Conservation (phyloP, 2,888 invertebrate species). For the Ypsolopha sequella region DNA sequence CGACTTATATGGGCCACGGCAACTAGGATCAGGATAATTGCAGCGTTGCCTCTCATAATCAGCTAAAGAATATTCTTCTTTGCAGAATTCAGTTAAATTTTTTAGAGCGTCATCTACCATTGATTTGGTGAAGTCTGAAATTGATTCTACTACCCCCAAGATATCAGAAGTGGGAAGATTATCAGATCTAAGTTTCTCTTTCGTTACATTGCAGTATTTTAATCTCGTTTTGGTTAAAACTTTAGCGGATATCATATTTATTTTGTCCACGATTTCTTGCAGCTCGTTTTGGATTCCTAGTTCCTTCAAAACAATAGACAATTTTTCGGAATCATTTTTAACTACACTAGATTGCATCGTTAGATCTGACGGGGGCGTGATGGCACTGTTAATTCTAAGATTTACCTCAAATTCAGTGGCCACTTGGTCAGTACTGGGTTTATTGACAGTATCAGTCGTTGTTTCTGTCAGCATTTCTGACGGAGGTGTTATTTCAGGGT, state of each 20-base stretch:
- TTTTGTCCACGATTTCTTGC: slow-evolving; percentile 26
- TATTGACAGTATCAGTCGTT: not conserved
- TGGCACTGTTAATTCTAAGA: no score
- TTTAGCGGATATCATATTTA: slow-evolving; percentile 25
- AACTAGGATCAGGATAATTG: slow-evolving; percentile 10
- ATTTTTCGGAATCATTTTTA: slow-evolving; percentile 1
- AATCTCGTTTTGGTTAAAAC: slow-evolving; percentile 30
- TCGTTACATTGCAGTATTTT: slow-evolving; percentile 31
- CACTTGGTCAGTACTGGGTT: no score
- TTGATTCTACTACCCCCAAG: slow-evolving; percentile 18
- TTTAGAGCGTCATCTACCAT: slow-evolving; percentile 24
- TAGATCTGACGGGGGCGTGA: no score
- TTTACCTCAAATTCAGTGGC: no score
- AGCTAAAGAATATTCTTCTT: slow-evolving; percentile 19
- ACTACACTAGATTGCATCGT: no score
- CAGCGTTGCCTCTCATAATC: slow-evolving; percentile 24
- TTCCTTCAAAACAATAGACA: slow-evolving; percentile 16
- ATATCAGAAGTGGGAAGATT: slow-evolving; percentile 15
- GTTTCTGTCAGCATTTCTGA: not conserved
- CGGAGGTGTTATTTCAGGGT: slow-evolving; percentile 45
- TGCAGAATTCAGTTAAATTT: slow-evolving; percentile 37
- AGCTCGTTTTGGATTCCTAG: slow-evolving; percentile 32
- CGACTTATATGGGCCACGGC: slow-evolving; percentile 12
- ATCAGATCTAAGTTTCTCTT: slow-evolving; percentile 7
- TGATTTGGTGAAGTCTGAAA: slow-evolving; percentile 18